Conservation (phyloP, 2,888 invertebrate genomes). For the Rutpela maculata region DNA sequence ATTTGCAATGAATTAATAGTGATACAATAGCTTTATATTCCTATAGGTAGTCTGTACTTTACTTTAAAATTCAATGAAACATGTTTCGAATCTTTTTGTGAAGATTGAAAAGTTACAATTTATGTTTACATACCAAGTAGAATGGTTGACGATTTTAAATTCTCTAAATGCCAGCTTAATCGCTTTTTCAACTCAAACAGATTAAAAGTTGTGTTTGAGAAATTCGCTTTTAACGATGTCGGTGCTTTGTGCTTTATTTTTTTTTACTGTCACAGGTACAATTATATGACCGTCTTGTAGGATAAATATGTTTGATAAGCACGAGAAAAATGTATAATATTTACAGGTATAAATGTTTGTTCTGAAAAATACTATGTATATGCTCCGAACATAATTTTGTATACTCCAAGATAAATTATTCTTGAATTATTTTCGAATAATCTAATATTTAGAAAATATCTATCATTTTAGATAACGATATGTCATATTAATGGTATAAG, state of each 20-base stretch:
- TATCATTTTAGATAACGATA: too few species aligned
- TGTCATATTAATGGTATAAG: too few species aligned
- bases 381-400: too few species aligned
- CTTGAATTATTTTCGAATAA: too few species aligned
- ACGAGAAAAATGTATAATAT: neutral
- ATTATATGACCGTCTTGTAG: slow-evolving; percentile 2
- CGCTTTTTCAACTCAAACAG: slow-evolving; percentile 39
- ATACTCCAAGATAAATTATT: too few species aligned
- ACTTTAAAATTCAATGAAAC: too few species aligned
- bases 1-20: too few species aligned
- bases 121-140: neutral
- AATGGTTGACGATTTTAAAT: neutral
- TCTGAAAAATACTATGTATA: neutral
- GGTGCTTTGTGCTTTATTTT: slow-evolving; percentile 36
- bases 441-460: too few species aligned
- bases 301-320: slow-evolving; percentile 13
- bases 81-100: too few species aligned
- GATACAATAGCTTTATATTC: too few species aligned
- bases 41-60: too few species aligned
- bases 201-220: slow-evolving; percentile 42
- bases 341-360: neutral
- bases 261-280: slow-evolving; percentile 10
- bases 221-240: slow-evolving; percentile 36
- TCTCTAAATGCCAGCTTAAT: slow-evolving; percentile 31
- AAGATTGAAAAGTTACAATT: too few species aligned